A percentile compares a stretch with the other conserved stretches of the same genome.
Evolutionary conservation across 2,888 invertebrate species (phyloP).

Genomic region (Sarcophaga variegata): DNA sequence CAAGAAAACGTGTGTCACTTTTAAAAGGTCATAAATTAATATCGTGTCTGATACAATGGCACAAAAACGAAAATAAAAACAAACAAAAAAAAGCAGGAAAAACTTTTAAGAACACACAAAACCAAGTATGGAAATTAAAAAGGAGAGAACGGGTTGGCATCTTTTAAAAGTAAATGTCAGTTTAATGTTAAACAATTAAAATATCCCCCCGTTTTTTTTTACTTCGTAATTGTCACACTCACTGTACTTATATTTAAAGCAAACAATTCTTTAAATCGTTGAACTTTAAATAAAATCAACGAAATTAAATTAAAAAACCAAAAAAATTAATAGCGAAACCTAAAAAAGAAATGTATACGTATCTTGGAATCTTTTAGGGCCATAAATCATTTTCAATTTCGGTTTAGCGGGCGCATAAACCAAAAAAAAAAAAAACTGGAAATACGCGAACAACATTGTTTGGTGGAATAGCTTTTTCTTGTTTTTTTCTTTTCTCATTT

Average conservation of each 20-base stretch:
- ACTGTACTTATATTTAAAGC: constrained; percentile 8
- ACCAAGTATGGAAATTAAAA: neutral
- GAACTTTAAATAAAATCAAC: constrained; percentile 19
- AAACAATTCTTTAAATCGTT: neutral
- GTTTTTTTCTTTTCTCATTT: constrained; percentile 6
- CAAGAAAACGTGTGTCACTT: constrained; percentile 69
- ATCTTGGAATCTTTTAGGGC: too few relatives aligned
- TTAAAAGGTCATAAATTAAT: constrained; percentile 69
- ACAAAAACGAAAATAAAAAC: constrained; percentile 22
- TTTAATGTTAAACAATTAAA: constrained; percentile 67
- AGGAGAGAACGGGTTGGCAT: constrained; percentile 6
- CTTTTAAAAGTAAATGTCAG: constrained; percentile 40
- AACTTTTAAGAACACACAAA: neutral
- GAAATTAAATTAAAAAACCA: constrained; percentile 45
- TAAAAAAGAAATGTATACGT: too few relatives aligned
- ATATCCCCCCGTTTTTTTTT: neutral
- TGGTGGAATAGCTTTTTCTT: neutral
- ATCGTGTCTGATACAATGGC: constrained; percentile 54
- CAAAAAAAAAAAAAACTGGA: constrained; percentile 8
- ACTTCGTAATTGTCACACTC: too few relatives aligned
- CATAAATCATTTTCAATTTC: too few relatives aligned
- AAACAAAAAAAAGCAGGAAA: constrained; percentile 15
- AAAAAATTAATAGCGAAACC: neutral
- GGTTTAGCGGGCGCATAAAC: neutral
- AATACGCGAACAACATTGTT: neutral